Evolutionary conservation across 2,113 vertebrate genomes (phyloP).

Genomic region (Nyctereutes procyonoides): DNA sequence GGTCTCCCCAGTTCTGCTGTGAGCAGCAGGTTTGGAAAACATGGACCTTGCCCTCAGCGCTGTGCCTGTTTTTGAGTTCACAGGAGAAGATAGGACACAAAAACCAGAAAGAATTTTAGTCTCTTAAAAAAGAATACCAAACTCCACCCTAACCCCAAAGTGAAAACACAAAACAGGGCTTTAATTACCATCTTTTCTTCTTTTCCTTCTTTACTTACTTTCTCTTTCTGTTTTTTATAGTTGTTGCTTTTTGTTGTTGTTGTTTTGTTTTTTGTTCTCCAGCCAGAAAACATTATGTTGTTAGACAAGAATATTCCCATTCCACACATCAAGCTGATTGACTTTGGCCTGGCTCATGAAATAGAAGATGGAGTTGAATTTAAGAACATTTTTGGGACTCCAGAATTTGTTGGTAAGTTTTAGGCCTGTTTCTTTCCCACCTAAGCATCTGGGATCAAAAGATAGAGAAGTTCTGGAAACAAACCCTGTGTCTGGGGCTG

Average conservation of each 20-base stretch:
- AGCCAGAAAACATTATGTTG: constrained; percentile 99
- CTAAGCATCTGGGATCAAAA: neutral
- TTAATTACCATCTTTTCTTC: constrained; percentile 57
- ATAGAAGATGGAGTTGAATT: constrained; percentile 97
- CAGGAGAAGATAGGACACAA: neutral
- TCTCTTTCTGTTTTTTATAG: neutral
- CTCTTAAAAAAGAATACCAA: constrained; percentile 52
- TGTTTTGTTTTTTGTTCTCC: constrained; percentile 70
- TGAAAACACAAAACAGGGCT: constrained; percentile 41
- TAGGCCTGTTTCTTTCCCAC: neutral
- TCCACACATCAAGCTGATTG: constrained; percentile 97
- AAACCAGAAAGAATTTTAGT: constrained; percentile 51
- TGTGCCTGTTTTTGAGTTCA: neutral
- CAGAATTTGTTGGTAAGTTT: constrained; percentile 97
- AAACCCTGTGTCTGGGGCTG: neutral
- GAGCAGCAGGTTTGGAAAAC: neutral
- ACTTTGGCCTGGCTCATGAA: constrained; percentile 97
- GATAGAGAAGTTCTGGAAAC: neutral
- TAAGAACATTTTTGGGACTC: constrained; percentile 98
- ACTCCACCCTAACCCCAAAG: constrained; percentile 40
- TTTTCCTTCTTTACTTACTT: neutral
- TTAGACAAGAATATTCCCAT: constrained; percentile 92
- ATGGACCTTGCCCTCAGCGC: neutral
- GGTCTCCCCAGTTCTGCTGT: neutral
- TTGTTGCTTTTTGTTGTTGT: too few species aligned